Evolutionary conservation across 2,888 invertebrate species (phyloP).

Genomic region (Biston stratarius): DNA sequence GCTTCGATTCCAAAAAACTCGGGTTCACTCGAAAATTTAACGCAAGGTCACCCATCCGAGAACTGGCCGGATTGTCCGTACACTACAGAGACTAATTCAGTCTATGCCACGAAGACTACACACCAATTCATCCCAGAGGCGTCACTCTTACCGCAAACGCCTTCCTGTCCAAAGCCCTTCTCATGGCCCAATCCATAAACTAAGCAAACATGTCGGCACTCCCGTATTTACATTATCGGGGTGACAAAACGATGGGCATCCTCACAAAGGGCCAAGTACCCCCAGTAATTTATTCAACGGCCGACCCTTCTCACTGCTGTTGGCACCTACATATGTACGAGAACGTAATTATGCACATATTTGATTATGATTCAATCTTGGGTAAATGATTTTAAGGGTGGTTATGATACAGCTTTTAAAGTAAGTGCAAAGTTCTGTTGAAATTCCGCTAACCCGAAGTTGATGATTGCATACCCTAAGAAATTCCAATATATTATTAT

Average conservation of each 20-base stretch:
- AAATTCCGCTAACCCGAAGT: neutral
- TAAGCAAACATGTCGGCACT: slow-evolving; percentile 26
- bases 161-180: slow-evolving; percentile 26
- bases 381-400: slow-evolving; percentile 24
- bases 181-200: slow-evolving; percentile 22
- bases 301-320: slow-evolving; percentile 35
- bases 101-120: too few relatives aligned
- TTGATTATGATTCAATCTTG: slow-evolving; percentile 35
- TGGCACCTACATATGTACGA: slow-evolving; percentile 35
- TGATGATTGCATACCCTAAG: too few relatives aligned
- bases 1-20: too few relatives aligned
- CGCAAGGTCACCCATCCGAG: neutral
- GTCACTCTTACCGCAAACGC: slow-evolving; percentile 17
- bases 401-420: slow-evolving; percentile 7
- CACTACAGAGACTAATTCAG: too few relatives aligned
- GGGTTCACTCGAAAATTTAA: too few relatives aligned
- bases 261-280: slow-evolving; percentile 42
- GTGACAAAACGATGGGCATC: slow-evolving; percentile 43
- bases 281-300: slow-evolving; percentile 42
- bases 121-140: slow-evolving; percentile 7
- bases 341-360: slow-evolving; percentile 36
- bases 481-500: too few relatives aligned
- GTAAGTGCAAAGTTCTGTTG: neutral
- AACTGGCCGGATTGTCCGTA: too few relatives aligned
- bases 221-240: slow-evolving; percentile 45